A percentile compares a stretch with the other conserved stretches of the same genome.
phyloP scores from a whole-genome alignment of 2,888 invertebrate species.

The Rosalia funebris region DNA sequence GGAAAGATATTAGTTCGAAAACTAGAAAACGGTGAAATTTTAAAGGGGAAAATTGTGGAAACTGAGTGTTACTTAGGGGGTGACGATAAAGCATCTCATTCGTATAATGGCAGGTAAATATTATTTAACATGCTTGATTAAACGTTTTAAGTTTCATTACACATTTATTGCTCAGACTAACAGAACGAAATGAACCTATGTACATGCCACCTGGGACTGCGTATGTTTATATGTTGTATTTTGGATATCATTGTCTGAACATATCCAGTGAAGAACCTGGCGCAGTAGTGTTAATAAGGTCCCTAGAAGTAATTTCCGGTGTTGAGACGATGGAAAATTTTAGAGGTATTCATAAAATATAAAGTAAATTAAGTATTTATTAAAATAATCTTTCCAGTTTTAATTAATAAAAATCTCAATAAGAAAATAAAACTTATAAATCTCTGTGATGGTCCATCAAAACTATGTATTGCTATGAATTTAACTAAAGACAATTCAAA shows the following conservation, averaged over 20 bases:
- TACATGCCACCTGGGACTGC: conserved; percentile 77
- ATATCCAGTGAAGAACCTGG: conserved; percentile 74
- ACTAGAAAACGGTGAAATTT: conserved; percentile 64
- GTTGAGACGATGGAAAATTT: conserved; percentile 66
- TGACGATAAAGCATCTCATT: conserved; percentile 74
- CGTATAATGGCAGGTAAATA: conserved; percentile 63
- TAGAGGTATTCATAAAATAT: conserved; percentile 43
- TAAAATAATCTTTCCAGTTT: not conserved
- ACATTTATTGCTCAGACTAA: conserved; percentile 60
- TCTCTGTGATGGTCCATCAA: conserved; percentile 77
- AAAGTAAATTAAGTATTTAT: not conserved
- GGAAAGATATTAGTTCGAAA: conserved; percentile 71
- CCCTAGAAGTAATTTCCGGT: conserved; percentile 72
- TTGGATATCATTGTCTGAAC: conserved; percentile 78
- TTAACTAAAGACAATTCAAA: conserved; percentile 69
- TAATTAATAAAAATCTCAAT: not conserved
- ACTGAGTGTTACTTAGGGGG: conserved; percentile 77
- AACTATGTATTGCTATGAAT: conserved; percentile 72
- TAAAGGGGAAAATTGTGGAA: conserved; percentile 76
- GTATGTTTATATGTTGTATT: conserved; percentile 77
- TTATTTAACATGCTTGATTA: too few species aligned
- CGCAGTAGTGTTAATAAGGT: conserved; percentile 74
- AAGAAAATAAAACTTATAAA: conserved; percentile 56
- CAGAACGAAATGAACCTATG: conserved; percentile 73
- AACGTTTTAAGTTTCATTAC: conserved; percentile 3